Evolutionary conservation across 2,888 invertebrate species (phyloP).

Genomic region (Lamellibrachia columna): DNA sequence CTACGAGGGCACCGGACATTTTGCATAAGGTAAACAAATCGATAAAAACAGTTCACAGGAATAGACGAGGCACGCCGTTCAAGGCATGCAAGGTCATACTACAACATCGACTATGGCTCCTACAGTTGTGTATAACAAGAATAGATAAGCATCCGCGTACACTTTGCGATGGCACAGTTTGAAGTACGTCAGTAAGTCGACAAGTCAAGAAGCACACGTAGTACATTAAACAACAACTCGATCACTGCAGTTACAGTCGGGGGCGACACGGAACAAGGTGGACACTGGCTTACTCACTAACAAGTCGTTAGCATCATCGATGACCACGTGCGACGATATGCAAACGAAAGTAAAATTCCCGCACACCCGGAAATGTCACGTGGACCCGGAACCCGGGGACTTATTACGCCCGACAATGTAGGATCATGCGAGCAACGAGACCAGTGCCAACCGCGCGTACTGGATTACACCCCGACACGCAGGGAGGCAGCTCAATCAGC

Average conservation of each 20-base stretch:
- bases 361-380: not conserved
- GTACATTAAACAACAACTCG: not conserved
- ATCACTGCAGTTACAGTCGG: not conserved
- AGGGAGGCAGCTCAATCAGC: not conserved
- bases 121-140: not conserved
- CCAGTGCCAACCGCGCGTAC: not conserved
- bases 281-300: not conserved
- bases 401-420: not conserved
- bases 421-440: not conserved
- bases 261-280: not conserved
- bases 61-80: not conserved
- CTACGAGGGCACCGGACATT: not conserved
- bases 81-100: not conserved
- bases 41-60: not conserved
- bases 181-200: not conserved
- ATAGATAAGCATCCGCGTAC: constrained; percentile 6
- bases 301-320: not conserved
- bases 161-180: constrained; percentile 6
- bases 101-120: not conserved
- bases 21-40: constrained; percentile 3
- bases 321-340: not conserved
- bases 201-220: not conserved
- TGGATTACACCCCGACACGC: not conserved
- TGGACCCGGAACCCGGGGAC: not conserved
- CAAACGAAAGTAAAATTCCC: not conserved